Evolutionary conservation across 2,888 invertebrate genomes (phyloP).

Genomic region (Scotopteryx bipunctaria): DNA sequence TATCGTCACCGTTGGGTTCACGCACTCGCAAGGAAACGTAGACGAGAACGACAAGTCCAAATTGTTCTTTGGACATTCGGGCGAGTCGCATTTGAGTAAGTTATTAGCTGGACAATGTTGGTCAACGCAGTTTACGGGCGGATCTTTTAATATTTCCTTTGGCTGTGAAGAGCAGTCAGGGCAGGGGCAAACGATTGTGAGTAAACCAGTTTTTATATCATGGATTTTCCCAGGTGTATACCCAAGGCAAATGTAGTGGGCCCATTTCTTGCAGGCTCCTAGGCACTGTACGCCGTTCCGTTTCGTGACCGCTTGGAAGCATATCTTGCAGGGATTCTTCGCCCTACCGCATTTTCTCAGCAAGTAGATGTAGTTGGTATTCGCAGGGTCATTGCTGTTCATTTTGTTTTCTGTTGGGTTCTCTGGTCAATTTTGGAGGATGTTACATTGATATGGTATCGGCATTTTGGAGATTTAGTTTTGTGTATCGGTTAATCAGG

Average conservation of each 20-base stretch:
- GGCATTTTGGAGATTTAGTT: too few relatives aligned
- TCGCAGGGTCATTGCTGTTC: not conserved
- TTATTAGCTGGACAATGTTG: not conserved
- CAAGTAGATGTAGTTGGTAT: not conserved
- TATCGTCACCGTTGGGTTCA: not conserved
- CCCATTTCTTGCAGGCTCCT: slow-evolving; percentile 17
- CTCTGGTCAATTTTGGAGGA: too few relatives aligned
- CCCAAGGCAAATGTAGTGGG: slow-evolving; percentile 8
- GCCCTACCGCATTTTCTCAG: not conserved
- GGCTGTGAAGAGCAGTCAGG: slow-evolving; percentile 8
- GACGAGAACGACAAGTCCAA: not conserved
- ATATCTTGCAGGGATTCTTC: slow-evolving; percentile 14
- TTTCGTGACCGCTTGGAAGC: slow-evolving; percentile 9
- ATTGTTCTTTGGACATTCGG: slow-evolving; percentile 2
- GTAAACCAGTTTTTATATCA: slow-evolving; percentile 9
- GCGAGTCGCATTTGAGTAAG: not conserved
- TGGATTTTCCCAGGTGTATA: slow-evolving; percentile 10
- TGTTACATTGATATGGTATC: too few relatives aligned
- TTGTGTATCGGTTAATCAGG: too few relatives aligned
- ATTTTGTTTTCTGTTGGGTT: slow-evolving; percentile 4
- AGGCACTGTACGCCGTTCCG: slow-evolving; percentile 6
- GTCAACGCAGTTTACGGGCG: not conserved
- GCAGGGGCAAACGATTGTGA: slow-evolving; percentile 16
- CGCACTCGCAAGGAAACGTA: not conserved
- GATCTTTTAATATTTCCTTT: not conserved